Evolutionary conservation across 1,140 invertebrate genomes (phyloP), one percentile per base, ranked within the genome.

Genomic region (Lordiphosa stackelbergi): DNA sequence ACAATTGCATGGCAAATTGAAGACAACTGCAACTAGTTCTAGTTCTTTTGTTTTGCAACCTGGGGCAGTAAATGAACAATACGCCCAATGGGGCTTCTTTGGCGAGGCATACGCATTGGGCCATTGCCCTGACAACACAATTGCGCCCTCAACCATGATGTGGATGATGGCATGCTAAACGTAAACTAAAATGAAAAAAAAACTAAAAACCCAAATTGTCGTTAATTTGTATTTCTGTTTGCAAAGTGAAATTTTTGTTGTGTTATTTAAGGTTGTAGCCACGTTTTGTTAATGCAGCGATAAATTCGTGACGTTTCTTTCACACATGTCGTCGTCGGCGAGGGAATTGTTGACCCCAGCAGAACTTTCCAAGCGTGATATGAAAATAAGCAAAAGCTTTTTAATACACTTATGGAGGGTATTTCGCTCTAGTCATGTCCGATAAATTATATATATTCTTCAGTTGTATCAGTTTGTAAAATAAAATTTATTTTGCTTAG

Each of bases 121-220:
- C 47, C 48, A 75, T 75, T 81, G 75, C 66, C 74, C 74, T 75
- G 24, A 51, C 69, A 70, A 58, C 78, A 77, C 58, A 66, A 83
- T 84, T 83, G 78, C 73, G 77, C 78, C 78, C 69, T 83, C 78
- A 83, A 84, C 75, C 74, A 79, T 79, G 66, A 31, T 31, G 28
- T 6, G 6, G 28, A 31, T 31, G 28, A 31, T 31, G 28, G 61
- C 77, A 61, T 19, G 38, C 37, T 37, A 49, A 31, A 34, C 47
- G 40, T 37, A 49, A 31, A 34, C 47, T 52, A 51, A 55, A 54
- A 51, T 49, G 8, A 54, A 58, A 48, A n/a, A 47, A 43, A 56
- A 77, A 69, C 55, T 56, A 53, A 64, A 66, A 70, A 46, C 57
- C n/a, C 60, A 81, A 79, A 81, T 81, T 79, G 70, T 81, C 74